Evolutionary conservation across 2,888 invertebrate genomes (phyloP).

Genomic region (Tenthredo scrophulariae): DNA sequence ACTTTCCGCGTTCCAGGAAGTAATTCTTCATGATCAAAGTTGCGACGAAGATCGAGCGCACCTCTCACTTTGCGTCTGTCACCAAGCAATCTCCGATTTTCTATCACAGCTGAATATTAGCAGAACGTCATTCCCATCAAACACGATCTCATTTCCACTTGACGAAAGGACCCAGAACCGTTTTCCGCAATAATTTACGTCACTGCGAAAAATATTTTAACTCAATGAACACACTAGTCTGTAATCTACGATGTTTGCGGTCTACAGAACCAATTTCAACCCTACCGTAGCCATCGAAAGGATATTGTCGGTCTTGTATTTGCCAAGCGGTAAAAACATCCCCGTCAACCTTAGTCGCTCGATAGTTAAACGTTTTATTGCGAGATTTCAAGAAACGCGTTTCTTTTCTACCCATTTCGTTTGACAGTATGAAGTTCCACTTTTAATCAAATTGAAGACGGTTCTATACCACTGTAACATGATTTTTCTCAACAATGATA

Average conservation of each 20-base stretch:
- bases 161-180: not conserved
- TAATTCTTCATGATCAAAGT: slow-evolving; percentile 53
- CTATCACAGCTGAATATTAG: not conserved
- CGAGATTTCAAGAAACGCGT: not conserved
- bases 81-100: slow-evolving; percentile 16
- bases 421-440: not conserved
- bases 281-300: not conserved
- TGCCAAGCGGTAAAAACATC: not conserved
- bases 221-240: not conserved
- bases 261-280: slow-evolving; percentile 17
- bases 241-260: not conserved
- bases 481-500: not conserved
- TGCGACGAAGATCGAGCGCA: slow-evolving; percentile 32
- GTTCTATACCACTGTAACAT: not conserved
- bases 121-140: slow-evolving; percentile 21
- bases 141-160: slow-evolving; percentile 2
- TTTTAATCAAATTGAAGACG: not conserved
- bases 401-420: not conserved
- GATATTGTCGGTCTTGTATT: not conserved
- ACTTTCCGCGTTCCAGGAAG: slow-evolving; percentile 24
- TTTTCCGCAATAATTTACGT: not conserved
- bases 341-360: not conserved
- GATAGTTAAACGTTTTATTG: not conserved
- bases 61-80: slow-evolving; percentile 28
- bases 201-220: not conserved